phyloP scores from a whole-genome alignment of 2,888 invertebrate species.

The Meliscaeva auricollis region DNA sequence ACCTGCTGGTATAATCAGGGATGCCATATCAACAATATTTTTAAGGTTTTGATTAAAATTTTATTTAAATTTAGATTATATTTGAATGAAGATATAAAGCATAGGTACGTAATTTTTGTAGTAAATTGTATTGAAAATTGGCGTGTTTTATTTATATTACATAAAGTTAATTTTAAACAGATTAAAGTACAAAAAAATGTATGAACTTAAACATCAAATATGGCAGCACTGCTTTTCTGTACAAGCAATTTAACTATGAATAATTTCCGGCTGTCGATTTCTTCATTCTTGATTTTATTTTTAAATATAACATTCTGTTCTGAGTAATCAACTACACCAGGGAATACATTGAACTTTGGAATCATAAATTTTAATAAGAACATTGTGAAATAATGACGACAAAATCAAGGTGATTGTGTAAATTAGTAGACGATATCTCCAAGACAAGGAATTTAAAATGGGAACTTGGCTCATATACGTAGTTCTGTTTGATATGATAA shows the following conservation, averaged over 20 bases:
- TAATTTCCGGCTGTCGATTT: background rate
- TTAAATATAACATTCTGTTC: slow-evolving; percentile 1
- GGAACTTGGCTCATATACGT: background rate
- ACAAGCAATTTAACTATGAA: background rate
- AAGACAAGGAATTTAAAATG: background rate
- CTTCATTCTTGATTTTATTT: background rate
- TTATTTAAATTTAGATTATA: background rate
- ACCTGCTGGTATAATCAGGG: background rate
- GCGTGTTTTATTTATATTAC: too few relatives aligned
- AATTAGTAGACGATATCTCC: background rate
- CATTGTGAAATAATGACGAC: slow-evolving; percentile 25
- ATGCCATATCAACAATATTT: background rate
- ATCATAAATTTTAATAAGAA: background rate
- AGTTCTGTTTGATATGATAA: background rate
- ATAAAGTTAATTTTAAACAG: too few relatives aligned
- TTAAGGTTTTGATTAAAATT: background rate
- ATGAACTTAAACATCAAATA: background rate
- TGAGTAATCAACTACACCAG: background rate
- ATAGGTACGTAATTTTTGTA: too few relatives aligned
- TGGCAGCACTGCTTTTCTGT: background rate
- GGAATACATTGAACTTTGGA: slow-evolving; percentile 27
- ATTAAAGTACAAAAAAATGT: too few relatives aligned
- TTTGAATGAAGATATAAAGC: too few relatives aligned
- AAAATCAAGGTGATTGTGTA: slow-evolving; percentile 3
- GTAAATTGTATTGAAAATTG: too few relatives aligned